These are phyloP conservation scores for Oppia nitens DNA, from an alignment of 1,140 invertebrate species.

Conservation along the genomic window DNA sequence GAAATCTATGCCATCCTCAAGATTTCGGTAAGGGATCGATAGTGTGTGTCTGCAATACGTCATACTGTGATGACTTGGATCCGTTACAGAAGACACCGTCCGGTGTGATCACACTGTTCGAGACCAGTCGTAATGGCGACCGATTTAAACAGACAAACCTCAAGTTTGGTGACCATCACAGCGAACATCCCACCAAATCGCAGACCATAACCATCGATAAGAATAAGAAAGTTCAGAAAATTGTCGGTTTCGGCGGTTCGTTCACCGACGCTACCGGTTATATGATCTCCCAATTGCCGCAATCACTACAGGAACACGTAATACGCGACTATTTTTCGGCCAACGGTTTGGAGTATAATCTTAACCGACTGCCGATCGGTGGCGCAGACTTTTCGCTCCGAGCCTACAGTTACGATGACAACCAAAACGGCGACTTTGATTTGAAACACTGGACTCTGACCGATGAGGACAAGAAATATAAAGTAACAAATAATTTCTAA, in stretches of 20 bases:
- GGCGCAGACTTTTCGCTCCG: constrained; percentile 60
- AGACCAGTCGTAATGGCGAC: constrained; percentile 36
- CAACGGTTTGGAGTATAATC: constrained; percentile 45
- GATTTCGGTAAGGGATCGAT: constrained; percentile 33
- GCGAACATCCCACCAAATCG: too few species aligned
- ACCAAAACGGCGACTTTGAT: constrained; percentile 36
- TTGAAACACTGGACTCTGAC: constrained; percentile 47
- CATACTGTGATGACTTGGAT: constrained; percentile 55
- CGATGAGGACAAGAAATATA: constrained; percentile 44
- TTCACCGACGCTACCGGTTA: constrained; percentile 67
- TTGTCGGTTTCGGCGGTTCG: constrained; percentile 64
- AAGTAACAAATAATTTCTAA: constrained; percentile 33
- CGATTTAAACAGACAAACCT: constrained; percentile 28
- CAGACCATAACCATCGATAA: constrained; percentile 19
- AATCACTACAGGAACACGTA: constrained; percentile 34
- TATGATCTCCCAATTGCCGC: constrained; percentile 44
- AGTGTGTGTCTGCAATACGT: constrained; percentile 69
- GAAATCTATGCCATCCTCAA: constrained; percentile 31
- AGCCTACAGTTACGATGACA: constrained; percentile 47
- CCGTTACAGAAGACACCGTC: constrained; percentile 24
- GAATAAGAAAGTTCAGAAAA: constrained; percentile 26
- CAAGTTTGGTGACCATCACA: not conserved
- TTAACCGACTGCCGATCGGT: constrained; percentile 59
- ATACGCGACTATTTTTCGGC: constrained; percentile 9
- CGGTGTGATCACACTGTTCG: constrained; percentile 31